These are phyloP conservation scores for Tretioscincus oriximinensis DNA, from an alignment of 2,113 vertebrate species.

Conservation along the genomic window DNA sequence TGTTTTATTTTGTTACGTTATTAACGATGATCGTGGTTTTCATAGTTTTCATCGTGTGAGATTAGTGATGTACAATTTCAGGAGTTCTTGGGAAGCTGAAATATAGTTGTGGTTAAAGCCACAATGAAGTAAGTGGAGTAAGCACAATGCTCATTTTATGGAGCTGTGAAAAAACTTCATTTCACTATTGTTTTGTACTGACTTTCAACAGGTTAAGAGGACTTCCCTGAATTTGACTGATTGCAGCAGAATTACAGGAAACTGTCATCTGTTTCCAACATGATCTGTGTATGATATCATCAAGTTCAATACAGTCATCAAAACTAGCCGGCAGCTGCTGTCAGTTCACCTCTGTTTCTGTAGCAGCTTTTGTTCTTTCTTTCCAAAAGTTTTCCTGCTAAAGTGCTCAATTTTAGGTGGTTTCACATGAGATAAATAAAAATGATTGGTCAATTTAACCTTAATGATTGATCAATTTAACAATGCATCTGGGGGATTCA, in stretches of 20 bases:
- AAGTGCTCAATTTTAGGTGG: neutral
- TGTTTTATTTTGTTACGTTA: neutral
- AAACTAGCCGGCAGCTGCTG: constrained; percentile 36
- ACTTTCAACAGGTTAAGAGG: neutral
- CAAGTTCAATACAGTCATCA: constrained; percentile 31
- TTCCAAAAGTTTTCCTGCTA: constrained; percentile 21
- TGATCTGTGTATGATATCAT: constrained; percentile 33
- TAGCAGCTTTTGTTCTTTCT: constrained; percentile 21
- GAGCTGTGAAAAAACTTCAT: neutral
- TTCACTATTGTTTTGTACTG: neutral
- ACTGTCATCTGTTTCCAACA: constrained; percentile 41
- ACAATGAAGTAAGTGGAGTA: neutral
- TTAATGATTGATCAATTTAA: neutral
- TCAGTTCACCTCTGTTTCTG: constrained; percentile 38
- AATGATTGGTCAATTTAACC: neutral
- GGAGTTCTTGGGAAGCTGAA: neutral
- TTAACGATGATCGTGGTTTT: neutral
- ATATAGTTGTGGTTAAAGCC: neutral
- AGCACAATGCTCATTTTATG: neutral
- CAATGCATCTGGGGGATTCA: no score
- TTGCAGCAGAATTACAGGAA: constrained; percentile 40
- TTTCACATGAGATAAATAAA: neutral
- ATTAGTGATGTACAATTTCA: neutral
- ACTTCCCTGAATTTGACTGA: neutral
- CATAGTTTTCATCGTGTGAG: neutral